Base-by-base conservation (phyloP, 2,113 vertebrate species). In the Erythrocebus patas region DNA sequence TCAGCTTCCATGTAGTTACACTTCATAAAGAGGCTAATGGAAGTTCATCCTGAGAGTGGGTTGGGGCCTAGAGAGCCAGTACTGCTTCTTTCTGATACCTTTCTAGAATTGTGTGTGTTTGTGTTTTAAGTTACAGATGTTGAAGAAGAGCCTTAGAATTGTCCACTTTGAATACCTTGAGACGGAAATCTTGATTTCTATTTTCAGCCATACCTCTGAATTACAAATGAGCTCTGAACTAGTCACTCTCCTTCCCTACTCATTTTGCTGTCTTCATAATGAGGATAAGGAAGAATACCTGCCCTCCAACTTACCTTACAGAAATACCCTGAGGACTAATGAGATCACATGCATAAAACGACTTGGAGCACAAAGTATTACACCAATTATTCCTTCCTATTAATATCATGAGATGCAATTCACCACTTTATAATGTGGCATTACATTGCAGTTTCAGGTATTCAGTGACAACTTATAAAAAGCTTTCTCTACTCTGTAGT, bases 381-480 rank as follows among this genome's bases (percentile, higher is more conserved):
- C 45, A 95, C 92, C 95, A 78, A 61, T 79, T 89, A 91, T 96
- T 96, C 96, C 83, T 92, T 88, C 43, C n/a, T 45, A 57, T 91
- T 96, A 91, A 89, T 92, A 83, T 92, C 87, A 75, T 38, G 73
- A 96, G 75, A 75, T 90, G 50, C 90, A 95, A 92, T 64, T 83
- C 66, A 96, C 0, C 5, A 40, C 48, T 93, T 79, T 50, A 89
- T 70, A 92, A 85, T 66, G 43, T 93, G 32, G 18, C 23, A 73
- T 76, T 83, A 55, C 27, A n/a, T 55, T 50, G 11, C 32, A 64
- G 16, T 75, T 92, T 86, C 35, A 45, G 66, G n/a, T 89, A 48
- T 93, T 88, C 82, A n/a, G 61, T 92, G 79, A 92, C 75, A 97
- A 80, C 30, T 50, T 96, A 59, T 25, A 73, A 30, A 95, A 88